Evolutionary conservation across 2,888 invertebrate genomes (phyloP), one percentile per base, ranked within the genome.

Genomic region (Macropis europaea): DNA sequence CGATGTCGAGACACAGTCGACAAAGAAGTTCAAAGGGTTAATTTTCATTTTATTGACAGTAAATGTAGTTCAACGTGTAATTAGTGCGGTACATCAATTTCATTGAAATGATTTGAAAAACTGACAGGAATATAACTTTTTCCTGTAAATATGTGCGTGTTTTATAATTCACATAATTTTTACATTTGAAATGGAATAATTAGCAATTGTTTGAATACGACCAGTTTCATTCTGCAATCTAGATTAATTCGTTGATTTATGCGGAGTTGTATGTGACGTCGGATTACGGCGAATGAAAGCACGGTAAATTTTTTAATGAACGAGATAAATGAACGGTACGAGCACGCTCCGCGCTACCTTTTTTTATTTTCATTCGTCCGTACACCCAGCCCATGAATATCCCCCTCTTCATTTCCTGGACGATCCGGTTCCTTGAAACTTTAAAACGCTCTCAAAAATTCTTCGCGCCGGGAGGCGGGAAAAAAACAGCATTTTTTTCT

Each of bases 391-490:
- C 5, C 32, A 9, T 0, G 22, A 42, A 15, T 24, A 36, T 43
- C 13, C 19, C 48, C 7, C 2, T 15, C 17, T 0, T 28, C n/a
- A 47, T 40, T 32, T 42, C 26, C 24, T 17, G 30, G 48, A 34
- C 19, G 26, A 48, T 48, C 15, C 7, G 15, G 9, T 36, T 32
- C 17, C 28, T 26, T 43, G 28, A 32, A 26, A 42, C 34, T 64
- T 64, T 50, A 48, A 60, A 45, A 38, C 13, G 9, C 54, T 30
- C 5, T 60, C 32, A 43, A 28, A n/a, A 60, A 48, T 60, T 59
- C 26, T 15, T 64, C 32, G 13, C 40, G n/a, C 17, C n/a, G n/a
- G n/a, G n/a, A n/a, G 45, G 5, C 3, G 38, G 13, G 9, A n/a
- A n/a, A n/a, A n/a, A n/a, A n/a, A n/a, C 9, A 19, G 17, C n/a